These are phyloP conservation scores for Oreortyx pictus DNA, from an alignment of 2,797 vertebrate species.

Conservation along the genomic window DNA sequence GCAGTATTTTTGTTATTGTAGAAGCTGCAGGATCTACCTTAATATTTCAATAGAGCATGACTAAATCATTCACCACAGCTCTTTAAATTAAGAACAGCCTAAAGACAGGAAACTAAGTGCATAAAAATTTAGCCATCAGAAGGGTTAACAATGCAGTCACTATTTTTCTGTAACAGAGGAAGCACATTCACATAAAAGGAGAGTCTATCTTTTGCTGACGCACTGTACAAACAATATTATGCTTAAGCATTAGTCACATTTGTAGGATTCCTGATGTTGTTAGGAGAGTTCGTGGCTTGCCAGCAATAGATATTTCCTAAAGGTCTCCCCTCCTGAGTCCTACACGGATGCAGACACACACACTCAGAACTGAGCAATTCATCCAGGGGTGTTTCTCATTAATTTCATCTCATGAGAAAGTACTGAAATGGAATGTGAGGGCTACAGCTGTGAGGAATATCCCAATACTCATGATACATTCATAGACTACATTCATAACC, in stretches of 20 bases:
- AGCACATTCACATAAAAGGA: background rate
- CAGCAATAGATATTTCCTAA: slow-evolving; percentile 43
- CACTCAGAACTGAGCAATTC: slow-evolving; percentile 46
- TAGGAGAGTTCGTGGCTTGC: slow-evolving; percentile 21
- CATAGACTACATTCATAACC: background rate
- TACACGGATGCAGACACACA: rapidly evolving
- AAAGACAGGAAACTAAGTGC: background rate
- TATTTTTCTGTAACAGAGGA: background rate
- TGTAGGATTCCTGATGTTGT: background rate
- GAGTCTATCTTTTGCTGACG: background rate
- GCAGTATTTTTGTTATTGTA: background rate
- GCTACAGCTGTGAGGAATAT: slow-evolving; percentile 1
- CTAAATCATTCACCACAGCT: background rate
- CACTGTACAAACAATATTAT: background rate
- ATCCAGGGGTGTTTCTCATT: slow-evolving; percentile 44
- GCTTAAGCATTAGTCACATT: slow-evolving; percentile 60
- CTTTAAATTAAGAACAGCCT: background rate
- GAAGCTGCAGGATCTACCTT: background rate
- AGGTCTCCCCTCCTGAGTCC: background rate
- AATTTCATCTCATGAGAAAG: slow-evolving; percentile 50
- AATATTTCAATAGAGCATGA: background rate
- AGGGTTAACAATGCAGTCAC: background rate
- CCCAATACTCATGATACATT: slow-evolving; percentile 12
- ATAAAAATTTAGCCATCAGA: background rate
- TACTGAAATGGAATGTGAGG: background rate